These are phyloP conservation scores for Polydrusus cervinus DNA, from an alignment of 2,888 invertebrate genomes.

Conservation along the genomic window DNA sequence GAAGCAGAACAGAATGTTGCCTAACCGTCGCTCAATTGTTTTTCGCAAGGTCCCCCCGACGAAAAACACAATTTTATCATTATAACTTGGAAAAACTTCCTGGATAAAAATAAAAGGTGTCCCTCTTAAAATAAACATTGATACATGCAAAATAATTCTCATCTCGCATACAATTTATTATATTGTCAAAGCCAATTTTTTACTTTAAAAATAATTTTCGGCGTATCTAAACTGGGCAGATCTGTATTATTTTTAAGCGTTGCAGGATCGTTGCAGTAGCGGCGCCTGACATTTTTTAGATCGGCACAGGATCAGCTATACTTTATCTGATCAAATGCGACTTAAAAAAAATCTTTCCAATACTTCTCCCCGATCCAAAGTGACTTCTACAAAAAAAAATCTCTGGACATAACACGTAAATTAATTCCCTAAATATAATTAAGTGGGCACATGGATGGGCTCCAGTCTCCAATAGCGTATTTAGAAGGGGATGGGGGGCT, in stretches of 20 bases:
- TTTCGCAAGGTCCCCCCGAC: neutral
- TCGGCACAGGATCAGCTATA: too few species aligned
- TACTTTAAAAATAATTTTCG: slow-evolving; percentile 29
- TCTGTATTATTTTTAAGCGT: slow-evolving; percentile 1
- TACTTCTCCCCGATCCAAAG: too few species aligned
- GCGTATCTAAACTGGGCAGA: slow-evolving; percentile 7
- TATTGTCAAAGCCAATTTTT: slow-evolving; percentile 35
- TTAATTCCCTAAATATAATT: too few species aligned
- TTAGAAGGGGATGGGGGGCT: too few species aligned
- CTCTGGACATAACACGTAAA: too few species aligned
- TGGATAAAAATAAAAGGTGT: slow-evolving; percentile 24
- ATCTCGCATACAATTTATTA: slow-evolving; percentile 30
- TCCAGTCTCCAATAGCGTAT: too few species aligned
- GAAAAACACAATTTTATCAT: slow-evolving; percentile 1
- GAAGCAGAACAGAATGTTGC: slow-evolving; percentile 1
- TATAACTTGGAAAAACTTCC: slow-evolving; percentile 14
- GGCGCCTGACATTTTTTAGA: too few species aligned
- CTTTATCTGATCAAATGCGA: too few species aligned
- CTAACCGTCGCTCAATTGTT: neutral
- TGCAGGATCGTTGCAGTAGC: slow-evolving; percentile 1
- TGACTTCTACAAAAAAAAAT: too few species aligned
- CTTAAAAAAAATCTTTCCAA: too few species aligned
- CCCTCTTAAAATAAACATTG: slow-evolving; percentile 32
- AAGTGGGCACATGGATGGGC: too few species aligned
- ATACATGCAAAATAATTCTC: slow-evolving; percentile 30